Evolutionary conservation across 2,888 invertebrate species (phyloP).

Genomic region (Eristalis arbustorum): DNA sequence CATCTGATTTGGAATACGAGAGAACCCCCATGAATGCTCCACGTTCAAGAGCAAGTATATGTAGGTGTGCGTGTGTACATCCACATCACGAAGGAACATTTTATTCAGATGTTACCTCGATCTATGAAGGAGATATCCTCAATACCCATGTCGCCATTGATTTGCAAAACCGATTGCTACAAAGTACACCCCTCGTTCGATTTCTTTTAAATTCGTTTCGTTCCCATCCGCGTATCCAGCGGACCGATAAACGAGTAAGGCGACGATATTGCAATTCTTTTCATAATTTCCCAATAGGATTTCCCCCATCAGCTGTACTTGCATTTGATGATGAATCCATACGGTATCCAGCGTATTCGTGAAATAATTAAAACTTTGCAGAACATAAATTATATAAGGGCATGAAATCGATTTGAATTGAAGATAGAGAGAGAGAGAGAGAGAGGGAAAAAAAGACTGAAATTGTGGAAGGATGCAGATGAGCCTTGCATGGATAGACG

Average conservation of each 20-base stretch:
- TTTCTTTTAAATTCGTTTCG: background rate
- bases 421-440: background rate
- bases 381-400: constrained; percentile 28
- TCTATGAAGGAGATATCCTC: constrained; percentile 7
- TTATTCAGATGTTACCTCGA: background rate
- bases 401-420: constrained; percentile 26
- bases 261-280: constrained; percentile 47
- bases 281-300: constrained; percentile 52
- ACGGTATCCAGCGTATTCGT: constrained; percentile 21
- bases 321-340: constrained; percentile 4
- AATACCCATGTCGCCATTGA: constrained; percentile 19
- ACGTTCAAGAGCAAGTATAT: too few relatives aligned
- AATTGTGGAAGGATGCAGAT: background rate
- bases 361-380: constrained; percentile 36
- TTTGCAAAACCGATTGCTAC: constrained; percentile 7
- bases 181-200: background rate
- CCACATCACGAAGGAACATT: background rate
- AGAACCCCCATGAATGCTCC: too few relatives aligned
- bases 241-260: constrained; percentile 11
- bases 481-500: background rate
- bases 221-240: constrained; percentile 1
- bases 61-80: too few relatives aligned
- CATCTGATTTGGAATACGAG: too few relatives aligned
- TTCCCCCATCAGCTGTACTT: constrained; percentile 7
- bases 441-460: background rate